phyloP scores from a whole-genome alignment of 1,140 invertebrate genomes.

The Aphis gossypii region DNA sequence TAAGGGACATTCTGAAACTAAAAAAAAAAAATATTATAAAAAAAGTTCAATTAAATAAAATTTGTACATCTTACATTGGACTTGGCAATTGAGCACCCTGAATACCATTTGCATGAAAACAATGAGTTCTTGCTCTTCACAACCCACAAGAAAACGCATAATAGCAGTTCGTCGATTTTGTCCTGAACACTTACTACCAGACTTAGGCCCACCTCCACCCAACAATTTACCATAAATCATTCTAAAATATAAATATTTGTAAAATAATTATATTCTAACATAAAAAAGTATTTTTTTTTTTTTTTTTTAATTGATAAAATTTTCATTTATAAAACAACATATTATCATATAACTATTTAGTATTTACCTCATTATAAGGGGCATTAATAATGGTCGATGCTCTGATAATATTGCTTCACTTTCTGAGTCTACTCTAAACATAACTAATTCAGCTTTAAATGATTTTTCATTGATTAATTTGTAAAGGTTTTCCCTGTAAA shows the following conservation, averaged over 20 bases:
- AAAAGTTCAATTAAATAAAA: background rate
- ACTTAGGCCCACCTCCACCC: conserved; percentile 66
- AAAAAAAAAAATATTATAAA: background rate
- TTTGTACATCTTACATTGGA: conserved; percentile 64
- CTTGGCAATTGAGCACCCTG: conserved; percentile 72
- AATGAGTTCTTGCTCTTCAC: conserved; percentile 78
- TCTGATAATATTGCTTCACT: conserved; percentile 73
- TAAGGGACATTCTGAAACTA: conserved; percentile 55
- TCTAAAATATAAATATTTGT: conserved; percentile 61
- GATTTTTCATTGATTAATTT: conserved; percentile 85
- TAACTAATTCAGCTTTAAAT: conserved; percentile 82
- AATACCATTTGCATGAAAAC: conserved; percentile 86
- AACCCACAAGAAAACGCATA: conserved; percentile 84
- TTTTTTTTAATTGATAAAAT: background rate
- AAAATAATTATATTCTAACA: conserved; percentile 19
- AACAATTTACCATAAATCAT: conserved; percentile 70
- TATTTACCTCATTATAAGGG: conserved; percentile 75
- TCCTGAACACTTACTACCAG: conserved; percentile 64
- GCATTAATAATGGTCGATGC: conserved; percentile 79
- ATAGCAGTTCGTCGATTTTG: conserved; percentile 77
- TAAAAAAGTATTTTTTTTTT: background rate
- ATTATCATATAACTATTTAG: background rate
- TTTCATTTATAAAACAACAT: no score
- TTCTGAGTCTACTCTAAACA: conserved; percentile 79
- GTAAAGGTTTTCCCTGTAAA: conserved; percentile 79